These are phyloP conservation scores for Diplodus sargus DNA, from an alignment of 2,797 vertebrate genomes.

Conservation along the genomic window DNA sequence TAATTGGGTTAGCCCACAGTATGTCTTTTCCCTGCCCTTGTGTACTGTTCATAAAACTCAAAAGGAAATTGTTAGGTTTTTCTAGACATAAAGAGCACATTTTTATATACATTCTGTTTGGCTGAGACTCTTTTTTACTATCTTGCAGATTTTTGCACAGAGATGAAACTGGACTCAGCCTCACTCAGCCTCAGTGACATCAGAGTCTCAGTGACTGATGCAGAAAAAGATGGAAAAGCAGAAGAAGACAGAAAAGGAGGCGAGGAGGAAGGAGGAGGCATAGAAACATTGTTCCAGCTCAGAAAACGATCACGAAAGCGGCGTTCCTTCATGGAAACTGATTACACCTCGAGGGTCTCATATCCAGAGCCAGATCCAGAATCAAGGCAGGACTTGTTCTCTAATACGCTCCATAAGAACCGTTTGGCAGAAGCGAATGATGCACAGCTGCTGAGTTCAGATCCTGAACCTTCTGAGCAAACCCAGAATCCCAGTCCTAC, in stretches of 20 bases:
- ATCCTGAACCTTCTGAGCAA: slow-evolving; percentile 75
- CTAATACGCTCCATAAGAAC: slow-evolving; percentile 42
- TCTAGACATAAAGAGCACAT: background rate
- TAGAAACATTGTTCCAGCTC: slow-evolving; percentile 70
- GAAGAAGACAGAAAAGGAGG: slow-evolving; percentile 21
- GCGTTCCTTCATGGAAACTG: slow-evolving; percentile 85
- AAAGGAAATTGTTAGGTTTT: background rate
- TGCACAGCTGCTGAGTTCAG: slow-evolving; percentile 65
- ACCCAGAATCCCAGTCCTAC: slow-evolving; percentile 78
- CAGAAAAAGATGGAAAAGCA: slow-evolving; percentile 35
- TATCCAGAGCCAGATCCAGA: slow-evolving; percentile 76
- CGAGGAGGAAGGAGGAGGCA: slow-evolving; percentile 49
- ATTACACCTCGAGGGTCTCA: slow-evolving; percentile 84
- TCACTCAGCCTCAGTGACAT: slow-evolving; percentile 73
- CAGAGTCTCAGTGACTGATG: slow-evolving; percentile 56
- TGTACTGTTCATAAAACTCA: background rate
- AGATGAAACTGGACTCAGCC: slow-evolving; percentile 63
- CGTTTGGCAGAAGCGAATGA: slow-evolving; percentile 44
- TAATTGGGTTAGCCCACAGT: background rate
- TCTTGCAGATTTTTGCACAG: slow-evolving; percentile 68
- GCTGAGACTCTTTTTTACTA: slow-evolving; percentile 4
- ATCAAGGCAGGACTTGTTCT: slow-evolving; percentile 43
- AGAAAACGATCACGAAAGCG: slow-evolving; percentile 83
- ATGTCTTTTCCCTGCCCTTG: background rate
- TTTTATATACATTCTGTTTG: background rate